These are phyloP conservation scores for Tenthredo scrophulariae DNA, from an alignment of 2,888 invertebrate genomes.

Conservation along the genomic window DNA sequence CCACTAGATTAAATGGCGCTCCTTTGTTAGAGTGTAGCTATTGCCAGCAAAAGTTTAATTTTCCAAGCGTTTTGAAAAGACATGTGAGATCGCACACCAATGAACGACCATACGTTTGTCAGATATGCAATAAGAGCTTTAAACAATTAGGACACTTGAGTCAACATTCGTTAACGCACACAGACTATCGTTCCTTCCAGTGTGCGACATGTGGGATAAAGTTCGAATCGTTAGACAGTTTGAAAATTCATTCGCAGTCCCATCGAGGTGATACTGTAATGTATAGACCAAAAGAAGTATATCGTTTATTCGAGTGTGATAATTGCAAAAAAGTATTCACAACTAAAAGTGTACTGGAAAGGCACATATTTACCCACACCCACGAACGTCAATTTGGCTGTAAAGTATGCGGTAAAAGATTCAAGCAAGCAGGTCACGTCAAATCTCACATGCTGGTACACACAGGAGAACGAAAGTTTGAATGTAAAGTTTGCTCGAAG, in stretches of 20 bases:
- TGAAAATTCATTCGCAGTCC: constrained; percentile 65
- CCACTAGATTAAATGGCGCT: constrained; percentile 57
- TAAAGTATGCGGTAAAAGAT: constrained; percentile 79
- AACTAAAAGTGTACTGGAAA: constrained; percentile 79
- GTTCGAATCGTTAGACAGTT: constrained; percentile 65
- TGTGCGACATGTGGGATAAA: constrained; percentile 66
- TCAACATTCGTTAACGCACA: constrained; percentile 70
- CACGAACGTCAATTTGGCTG: constrained; percentile 76
- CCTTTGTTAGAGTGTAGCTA: constrained; percentile 65
- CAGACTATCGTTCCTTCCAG: constrained; percentile 68
- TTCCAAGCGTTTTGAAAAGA: constrained; percentile 70
- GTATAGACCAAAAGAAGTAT: constrained; percentile 56
- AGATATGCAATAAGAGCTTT: constrained; percentile 71
- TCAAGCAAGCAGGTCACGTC: constrained; percentile 79
- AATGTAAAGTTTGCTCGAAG: constrained; percentile 80
- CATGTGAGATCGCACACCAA: constrained; percentile 72
- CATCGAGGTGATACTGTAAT: constrained; percentile 61
- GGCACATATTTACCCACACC: constrained; percentile 79
- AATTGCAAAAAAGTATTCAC: constrained; percentile 80
- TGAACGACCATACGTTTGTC: constrained; percentile 70
- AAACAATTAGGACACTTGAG: constrained; percentile 71
- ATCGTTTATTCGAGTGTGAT: constrained; percentile 76
- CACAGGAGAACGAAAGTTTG: constrained; percentile 79
- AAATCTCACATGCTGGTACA: constrained; percentile 79
- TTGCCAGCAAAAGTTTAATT: constrained; percentile 69